Evolutionary conservation across 2,797 vertebrate genomes (phyloP), one percentile per base, ranked within the genome.

Genomic region (Labroides dimidiatus): DNA sequence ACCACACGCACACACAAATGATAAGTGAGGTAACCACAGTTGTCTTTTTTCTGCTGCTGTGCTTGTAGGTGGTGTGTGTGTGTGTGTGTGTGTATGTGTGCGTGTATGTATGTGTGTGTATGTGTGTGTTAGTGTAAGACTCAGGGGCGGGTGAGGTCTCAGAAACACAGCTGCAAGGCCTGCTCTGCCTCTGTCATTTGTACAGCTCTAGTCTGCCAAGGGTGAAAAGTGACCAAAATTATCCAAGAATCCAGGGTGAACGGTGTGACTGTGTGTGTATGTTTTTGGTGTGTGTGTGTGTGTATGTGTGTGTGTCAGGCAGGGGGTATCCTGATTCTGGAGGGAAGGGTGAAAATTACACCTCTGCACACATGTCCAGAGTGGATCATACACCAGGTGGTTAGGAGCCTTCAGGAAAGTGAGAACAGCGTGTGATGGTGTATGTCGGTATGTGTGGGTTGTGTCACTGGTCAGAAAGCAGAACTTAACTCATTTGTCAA

Each of bases 321-420:
- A 45, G 70, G 48, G 59, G 74, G 61, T 69, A 60, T 82, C 77
- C 69, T 74, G 79, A 84, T 87, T 81, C 77, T 49, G 71, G 68
- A 86, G 74, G 70, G 80, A 83, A 75, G 94, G 93, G 93, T 91
- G 94, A 95, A 97, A 96, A 97, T 96, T 93, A 94, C 91, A 92
- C 93, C 93, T 92, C 93, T 94, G 92, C 89, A 91, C 92, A 94
- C 93, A 94, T 94, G 94, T 93, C 91, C 90, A 90, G 90, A 92
- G 87, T 90, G 77, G 84, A 90, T 89, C 84, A 84, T 79, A 65
- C 87, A 80, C 82, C 6, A 21, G 89, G 93, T 78, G 82, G 84
- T 87, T 92, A 86, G 64, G 79, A 90, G 90, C 91, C 82, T 51
- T 74, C 74, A 75, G 81, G 91, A 76, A 77, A 84, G 54, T 52